Evolutionary conservation across 2,797 vertebrate genomes (phyloP), one percentile per base, ranked within the genome.

Genomic region (Sciurus vulgaris): DNA sequence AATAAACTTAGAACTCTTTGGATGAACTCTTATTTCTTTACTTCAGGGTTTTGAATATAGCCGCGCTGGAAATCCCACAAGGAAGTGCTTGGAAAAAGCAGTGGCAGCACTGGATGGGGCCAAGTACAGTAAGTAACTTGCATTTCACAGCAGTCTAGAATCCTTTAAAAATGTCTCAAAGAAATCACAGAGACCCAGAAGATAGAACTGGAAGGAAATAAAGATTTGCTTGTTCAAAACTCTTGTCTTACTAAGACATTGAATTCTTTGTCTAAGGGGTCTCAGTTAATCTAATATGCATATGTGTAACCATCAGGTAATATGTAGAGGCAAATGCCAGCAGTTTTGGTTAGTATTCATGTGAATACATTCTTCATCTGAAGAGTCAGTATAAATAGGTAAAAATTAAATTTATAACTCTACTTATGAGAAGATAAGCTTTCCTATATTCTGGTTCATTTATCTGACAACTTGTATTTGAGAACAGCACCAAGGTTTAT

Each of bases 21-120:
- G 38, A 82, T 78, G 61, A 93, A 79, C 7, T 89, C 0, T 12
- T 0, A 11, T 38, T 95, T n/a, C 44, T 95, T 28, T 82, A 7
- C 44, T 97, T 94, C 92, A 99, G 99, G 99, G 99, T 0, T 99
- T 98, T 97, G 99, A 99, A 1, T 99, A 99, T 95, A 99, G 99
- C 94, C 99, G 99, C 18, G 99, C 99, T 98, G 99, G 99, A 98
- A 99, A 99, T 97, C 99, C 99, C 0, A 99, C 99, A 13, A 98
- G 99, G 88, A 98, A 99, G 35, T 99, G 99, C 93, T 98, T 99
- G 88, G 99, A 99, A 97, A 99, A 98, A 96, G 99, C 99, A 0
- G 99, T 99, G 38, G 99, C 99, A 14, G 98, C 98, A 2, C 94
- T 99, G 69, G 99, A 99, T 98, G 99, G 99, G 74, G 99, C 99